A percentile compares a stretch with the other conserved stretches of the same genome.
phyloP scores from a whole-genome alignment of 2,797 vertebrate species.

The Psittacula derbiana region DNA sequence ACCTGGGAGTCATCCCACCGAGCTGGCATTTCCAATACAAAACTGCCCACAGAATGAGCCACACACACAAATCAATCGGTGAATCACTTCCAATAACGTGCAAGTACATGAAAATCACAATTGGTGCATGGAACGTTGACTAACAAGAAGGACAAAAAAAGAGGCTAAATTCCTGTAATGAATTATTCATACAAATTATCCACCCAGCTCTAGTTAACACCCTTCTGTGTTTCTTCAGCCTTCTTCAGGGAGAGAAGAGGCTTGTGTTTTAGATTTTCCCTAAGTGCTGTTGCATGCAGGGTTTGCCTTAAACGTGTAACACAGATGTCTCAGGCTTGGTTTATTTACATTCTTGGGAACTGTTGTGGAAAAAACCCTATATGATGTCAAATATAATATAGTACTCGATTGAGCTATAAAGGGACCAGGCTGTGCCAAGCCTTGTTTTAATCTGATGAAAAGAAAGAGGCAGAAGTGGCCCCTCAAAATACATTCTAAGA shows the following conservation, averaged over 20 bases:
- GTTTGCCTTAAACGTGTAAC: slow-evolving; percentile 82
- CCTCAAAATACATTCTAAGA: background rate
- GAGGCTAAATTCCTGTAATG: background rate
- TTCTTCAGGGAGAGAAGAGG: background rate
- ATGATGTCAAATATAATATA: slow-evolving; percentile 78
- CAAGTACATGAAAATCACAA: background rate
- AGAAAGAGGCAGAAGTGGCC: background rate
- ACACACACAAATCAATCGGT: background rate
- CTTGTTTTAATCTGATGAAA: background rate
- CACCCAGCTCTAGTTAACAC: slow-evolving; percentile 65
- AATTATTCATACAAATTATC: slow-evolving; percentile 58
- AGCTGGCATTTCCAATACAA: background rate
- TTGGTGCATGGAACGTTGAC: background rate
- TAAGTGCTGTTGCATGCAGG: slow-evolving; percentile 50
- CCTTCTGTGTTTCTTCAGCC: slow-evolving; percentile 52
- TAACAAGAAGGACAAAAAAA: background rate
- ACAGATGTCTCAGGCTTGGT: slow-evolving; percentile 87
- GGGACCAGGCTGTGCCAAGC: background rate
- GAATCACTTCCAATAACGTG: background rate
- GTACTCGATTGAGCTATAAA: slow-evolving; percentile 35
- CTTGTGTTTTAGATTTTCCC: slow-evolving; percentile 60
- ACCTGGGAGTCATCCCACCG: background rate
- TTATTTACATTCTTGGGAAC: slow-evolving; percentile 89
- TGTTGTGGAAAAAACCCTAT: slow-evolving; percentile 55
- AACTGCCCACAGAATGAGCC: background rate